Base-by-base conservation (phyloP, 1,140 invertebrate genomes). In the Branchinecta lynchi region DNA sequence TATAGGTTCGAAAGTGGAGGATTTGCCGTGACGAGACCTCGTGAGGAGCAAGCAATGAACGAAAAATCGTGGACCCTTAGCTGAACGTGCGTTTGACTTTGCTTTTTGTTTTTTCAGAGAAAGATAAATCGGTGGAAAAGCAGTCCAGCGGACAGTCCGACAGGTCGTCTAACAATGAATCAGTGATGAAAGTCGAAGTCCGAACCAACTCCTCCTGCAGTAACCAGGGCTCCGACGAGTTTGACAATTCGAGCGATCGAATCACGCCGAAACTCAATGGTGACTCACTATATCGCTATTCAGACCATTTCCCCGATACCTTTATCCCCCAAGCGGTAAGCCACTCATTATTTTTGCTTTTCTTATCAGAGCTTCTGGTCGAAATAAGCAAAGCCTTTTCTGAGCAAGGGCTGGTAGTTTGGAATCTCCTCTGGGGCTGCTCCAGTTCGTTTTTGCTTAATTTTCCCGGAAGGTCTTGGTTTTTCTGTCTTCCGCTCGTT, bases 101-200 rank as follows among this genome's bases (percentile, higher is more conserved):
- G 65, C 17, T 1, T 68, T 17, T 70, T 73, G 60, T 67, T 70
- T 17, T n/a, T 45, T 46, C 68, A 46, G 17, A 74, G 73, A 74
- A 65, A 74, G 72, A 79, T 81, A 82, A 72, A 77, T 81, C 70
- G 79, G 82, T 20, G 84, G 86, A 46, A 71, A 71, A 74, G 84
- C 86, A 20, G 88, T 89, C 74, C 89, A 90, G 78, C 84, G 88
- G 76, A 74, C 89, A 92, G 74, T 90, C 88, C 66, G 90, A 93
- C 75, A 83, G 88, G 72, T 92, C 88, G 75, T 93, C 92, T 67
- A 79, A 77, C 21, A 92, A 92, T 76, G 87, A 93, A 74, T 93
- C 90, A 72, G 91, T 93, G 79, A 80, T 93, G 75, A 95, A 94
- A 79, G 82, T 90, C 66, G 91, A 95, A 78, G 82, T 93, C 69